Conservation (phyloP, 2,797 vertebrate genomes). For the Coendou prehensilis region DNA sequence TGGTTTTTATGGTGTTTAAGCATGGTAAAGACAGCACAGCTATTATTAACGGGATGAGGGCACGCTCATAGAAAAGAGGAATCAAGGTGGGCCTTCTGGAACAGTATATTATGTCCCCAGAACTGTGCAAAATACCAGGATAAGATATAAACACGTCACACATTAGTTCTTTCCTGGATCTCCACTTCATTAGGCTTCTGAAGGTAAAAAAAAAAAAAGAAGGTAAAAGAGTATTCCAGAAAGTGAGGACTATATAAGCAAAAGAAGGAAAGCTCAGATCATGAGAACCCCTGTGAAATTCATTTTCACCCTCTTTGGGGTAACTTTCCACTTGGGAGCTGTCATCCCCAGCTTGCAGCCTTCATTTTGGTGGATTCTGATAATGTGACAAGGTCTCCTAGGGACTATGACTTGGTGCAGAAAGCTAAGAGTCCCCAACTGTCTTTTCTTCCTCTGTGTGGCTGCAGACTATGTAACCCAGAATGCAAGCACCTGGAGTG, state of each 20-base stretch:
- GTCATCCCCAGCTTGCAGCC: rapidly evolving
- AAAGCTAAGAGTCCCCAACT: background rate
- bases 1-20: background rate
- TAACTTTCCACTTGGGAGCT: background rate
- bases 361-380: background rate
- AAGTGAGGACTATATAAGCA: background rate
- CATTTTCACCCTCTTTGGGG: background rate
- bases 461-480: constrained; percentile 46
- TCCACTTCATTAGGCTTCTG: background rate
- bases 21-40: background rate
- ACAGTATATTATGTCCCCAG: background rate
- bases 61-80: background rate
- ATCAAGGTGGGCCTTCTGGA: background rate
- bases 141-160: background rate
- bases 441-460: background rate
- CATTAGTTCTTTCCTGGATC: background rate
- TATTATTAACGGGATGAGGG: background rate
- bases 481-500: background rate
- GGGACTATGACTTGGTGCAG: background rate
- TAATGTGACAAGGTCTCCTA: background rate
- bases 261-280: background rate
- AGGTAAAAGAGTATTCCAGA: background rate
- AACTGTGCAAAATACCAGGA: background rate
- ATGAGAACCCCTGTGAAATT: background rate
- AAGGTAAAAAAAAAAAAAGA: background rate